These are phyloP conservation scores for Yponomeuta malinellus DNA, from an alignment of 2,888 invertebrate genomes.

Conservation along the genomic window DNA sequence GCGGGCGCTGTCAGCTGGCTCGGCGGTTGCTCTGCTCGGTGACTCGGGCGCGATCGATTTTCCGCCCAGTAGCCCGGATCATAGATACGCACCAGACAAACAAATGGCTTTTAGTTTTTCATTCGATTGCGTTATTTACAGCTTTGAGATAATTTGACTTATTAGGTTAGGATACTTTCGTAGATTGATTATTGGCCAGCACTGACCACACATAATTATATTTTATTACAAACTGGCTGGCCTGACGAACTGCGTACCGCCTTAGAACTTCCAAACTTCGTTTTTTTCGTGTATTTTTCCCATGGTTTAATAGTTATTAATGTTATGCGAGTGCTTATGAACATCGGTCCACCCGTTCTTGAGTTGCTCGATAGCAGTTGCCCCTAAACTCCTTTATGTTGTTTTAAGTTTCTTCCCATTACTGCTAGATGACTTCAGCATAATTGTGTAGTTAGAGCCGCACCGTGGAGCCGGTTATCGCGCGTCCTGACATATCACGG, in stretches of 20 bases:
- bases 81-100: conserved; percentile 1
- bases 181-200: not conserved
- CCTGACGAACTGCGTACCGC: too few relatives aligned
- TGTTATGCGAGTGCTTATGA: too few relatives aligned
- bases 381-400: too few relatives aligned
- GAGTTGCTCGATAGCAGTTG: too few relatives aligned
- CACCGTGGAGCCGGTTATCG: not conserved
- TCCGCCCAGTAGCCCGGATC: conserved; percentile 7
- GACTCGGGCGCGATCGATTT: not conserved
- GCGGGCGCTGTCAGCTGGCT: conserved; percentile 5
- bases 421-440: not conserved
- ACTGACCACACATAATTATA: not conserved
- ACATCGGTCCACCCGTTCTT: too few relatives aligned
- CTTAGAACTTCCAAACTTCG: too few relatives aligned
- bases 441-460: not conserved
- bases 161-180: not conserved
- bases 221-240: too few relatives aligned
- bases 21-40: not conserved
- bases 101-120: conserved; percentile 6
- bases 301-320: too few relatives aligned
- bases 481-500: conserved; percentile 31
- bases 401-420: not conserved
- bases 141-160: not conserved
- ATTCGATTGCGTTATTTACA: not conserved
- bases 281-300: too few relatives aligned